A percentile compares a stretch with the other conserved stretches of the same genome.
Conservation (phyloP, 2,888 invertebrate species). For the Eugnorisma glareosa region DNA sequence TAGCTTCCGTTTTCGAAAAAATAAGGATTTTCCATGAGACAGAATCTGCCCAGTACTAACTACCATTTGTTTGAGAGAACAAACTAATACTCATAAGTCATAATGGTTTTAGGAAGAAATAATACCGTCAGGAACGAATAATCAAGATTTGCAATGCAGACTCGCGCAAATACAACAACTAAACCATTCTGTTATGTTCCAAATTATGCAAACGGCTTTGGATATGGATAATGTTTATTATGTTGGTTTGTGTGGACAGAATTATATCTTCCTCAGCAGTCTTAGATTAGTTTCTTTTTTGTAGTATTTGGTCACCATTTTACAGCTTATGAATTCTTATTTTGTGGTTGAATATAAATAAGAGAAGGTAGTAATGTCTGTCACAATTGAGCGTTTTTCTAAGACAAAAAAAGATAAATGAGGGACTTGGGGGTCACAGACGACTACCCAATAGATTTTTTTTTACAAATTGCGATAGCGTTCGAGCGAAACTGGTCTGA, state of each 20-base stretch:
- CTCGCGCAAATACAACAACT: slow-evolving; percentile 7
- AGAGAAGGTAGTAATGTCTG: background rate
- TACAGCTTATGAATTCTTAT: background rate
- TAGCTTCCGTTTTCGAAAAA: background rate
- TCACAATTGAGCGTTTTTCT: background rate
- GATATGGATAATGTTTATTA: slow-evolving; percentile 1
- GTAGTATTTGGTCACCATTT: background rate
- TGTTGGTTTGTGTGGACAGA: background rate
- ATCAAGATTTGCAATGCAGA: slow-evolving; percentile 16
- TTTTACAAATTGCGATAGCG: slow-evolving; percentile 2
- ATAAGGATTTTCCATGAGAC: background rate
- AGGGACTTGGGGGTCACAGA: background rate
- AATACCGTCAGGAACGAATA: background rate
- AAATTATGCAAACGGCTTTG: slow-evolving; percentile 22
- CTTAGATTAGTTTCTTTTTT: background rate
- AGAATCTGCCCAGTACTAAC: background rate
- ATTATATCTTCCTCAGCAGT: background rate
- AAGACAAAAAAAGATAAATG: background rate
- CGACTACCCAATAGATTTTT: background rate
- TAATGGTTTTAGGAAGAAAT: slow-evolving; percentile 8
- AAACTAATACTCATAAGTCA: background rate
- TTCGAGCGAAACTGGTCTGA: background rate
- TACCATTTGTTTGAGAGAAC: background rate
- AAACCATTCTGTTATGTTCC: slow-evolving; percentile 11
- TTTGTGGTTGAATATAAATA: background rate